Evolutionary conservation across 2,113 vertebrate species (phyloP), one percentile per base, ranked within the genome.

Genomic region (Gulo gulo): DNA sequence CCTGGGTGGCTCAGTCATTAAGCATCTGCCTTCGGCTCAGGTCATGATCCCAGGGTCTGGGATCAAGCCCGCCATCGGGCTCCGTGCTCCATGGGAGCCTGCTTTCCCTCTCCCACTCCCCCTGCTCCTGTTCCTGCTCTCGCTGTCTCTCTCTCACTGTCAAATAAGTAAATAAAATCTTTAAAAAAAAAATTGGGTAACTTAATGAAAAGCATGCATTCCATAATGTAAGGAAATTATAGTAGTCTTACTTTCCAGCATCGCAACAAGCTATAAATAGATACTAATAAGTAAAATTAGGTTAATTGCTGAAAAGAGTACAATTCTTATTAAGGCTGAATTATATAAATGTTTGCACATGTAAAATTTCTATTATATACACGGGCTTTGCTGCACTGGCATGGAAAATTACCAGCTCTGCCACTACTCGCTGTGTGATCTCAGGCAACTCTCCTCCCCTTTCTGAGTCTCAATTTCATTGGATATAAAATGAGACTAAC

Each of bases 341-440:
- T 95, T 78, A 90, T 36, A 59, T 90, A 63, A 97, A 86, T 96
- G 96, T 97, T 98, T 97, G 50, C 80, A 92, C n/a, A 57, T 59
- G 67, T 61, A 16, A 61, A 96, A 88, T 26, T 73, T 55, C 36
- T 61, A 55, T 73, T 50, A 55, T n/a, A 26, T 13, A 34, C 29
- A 3, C 1, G 16, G 57, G 39, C 47, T 91, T 93, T 81, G 59
- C 42, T 88, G 39, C 57, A 12, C 16, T 55, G 65, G 67, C 34
- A n/a, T 88, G 83, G 57, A 93, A 90, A 95, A 71, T 59, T 74
- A 52, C 84, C 10, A 14, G 31, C 47, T 79, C 63, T 52, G 39
- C 47, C 1, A 7, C 57, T 16, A 13, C 47, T 52, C n/a, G 80
- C 15, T 76, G 57, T 94, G 45, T 39, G 45, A 92, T n/a, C 81